Conservation (phyloP, 1,140 invertebrate species). For the Lordiphosa stackelbergi region DNA sequence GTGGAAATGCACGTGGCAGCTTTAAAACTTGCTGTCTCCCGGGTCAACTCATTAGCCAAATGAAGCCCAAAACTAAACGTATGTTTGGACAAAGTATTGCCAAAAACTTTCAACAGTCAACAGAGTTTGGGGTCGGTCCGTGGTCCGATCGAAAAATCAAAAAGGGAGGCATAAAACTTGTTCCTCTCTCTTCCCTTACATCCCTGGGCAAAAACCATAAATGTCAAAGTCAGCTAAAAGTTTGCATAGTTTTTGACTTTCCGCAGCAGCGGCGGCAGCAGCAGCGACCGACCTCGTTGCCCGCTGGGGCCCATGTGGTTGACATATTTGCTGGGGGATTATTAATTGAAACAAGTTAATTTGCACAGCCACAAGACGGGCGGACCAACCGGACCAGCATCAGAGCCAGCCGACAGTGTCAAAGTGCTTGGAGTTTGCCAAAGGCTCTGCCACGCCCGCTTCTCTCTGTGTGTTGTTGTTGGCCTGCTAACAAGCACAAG, state of each 20-base stretch:
- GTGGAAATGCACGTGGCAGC: conserved; percentile 50
- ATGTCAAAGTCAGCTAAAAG: conserved; percentile 74
- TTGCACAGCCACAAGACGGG: conserved; percentile 58
- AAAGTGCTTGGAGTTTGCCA: conserved; percentile 49
- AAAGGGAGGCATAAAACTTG: conserved; percentile 56
- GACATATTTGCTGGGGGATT: conserved; percentile 76
- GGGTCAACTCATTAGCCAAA: conserved; percentile 72
- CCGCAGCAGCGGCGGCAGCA: conserved; percentile 46
- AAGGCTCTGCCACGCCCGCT: conserved; percentile 46
- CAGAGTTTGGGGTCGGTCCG: conserved; percentile 9
- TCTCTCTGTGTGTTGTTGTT: background rate
- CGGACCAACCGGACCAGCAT: conserved; percentile 3
- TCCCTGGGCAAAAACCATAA: conserved; percentile 66
- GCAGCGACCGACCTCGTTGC: conserved; percentile 18
- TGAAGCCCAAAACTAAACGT: conserved; percentile 64
- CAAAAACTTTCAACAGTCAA: conserved; percentile 49
- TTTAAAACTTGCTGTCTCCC: conserved; percentile 15
- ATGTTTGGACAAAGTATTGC: conserved; percentile 53
- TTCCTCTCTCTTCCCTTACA: conserved; percentile 11
- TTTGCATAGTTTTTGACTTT: conserved; percentile 75
- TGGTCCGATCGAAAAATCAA: conserved; percentile 54
- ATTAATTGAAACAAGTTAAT: conserved; percentile 77
- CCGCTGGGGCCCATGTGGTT: conserved; percentile 52
- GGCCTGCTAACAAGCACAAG: conserved; percentile 47
- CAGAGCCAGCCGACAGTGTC: conserved; percentile 41